These are phyloP conservation scores for Ifrita kowaldi DNA, from an alignment of 2,113 vertebrate genomes.

Conservation along the genomic window DNA sequence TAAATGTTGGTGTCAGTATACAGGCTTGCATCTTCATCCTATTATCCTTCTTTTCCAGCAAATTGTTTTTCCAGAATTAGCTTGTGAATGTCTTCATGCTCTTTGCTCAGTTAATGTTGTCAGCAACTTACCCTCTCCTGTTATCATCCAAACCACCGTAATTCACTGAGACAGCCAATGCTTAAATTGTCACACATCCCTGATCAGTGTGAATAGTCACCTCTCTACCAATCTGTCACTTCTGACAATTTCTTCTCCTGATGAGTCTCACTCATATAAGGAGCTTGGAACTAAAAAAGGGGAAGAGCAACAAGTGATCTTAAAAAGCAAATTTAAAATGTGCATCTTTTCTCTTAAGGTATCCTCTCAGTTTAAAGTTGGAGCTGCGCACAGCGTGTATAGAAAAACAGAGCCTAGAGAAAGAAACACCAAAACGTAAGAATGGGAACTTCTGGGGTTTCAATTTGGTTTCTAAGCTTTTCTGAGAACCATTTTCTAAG, in stretches of 20 bases:
- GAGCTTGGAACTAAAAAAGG: neutral
- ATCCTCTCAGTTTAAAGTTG: neutral
- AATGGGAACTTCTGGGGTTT: neutral
- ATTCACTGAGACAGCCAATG: neutral
- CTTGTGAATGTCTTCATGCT: neutral
- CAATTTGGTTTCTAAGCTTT: neutral
- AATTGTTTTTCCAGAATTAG: neutral
- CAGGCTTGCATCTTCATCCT: neutral
- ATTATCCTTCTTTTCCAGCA: neutral
- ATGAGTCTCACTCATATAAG: neutral
- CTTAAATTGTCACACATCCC: neutral
- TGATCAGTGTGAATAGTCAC: neutral
- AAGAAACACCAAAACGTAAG: neutral
- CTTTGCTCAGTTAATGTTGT: neutral
- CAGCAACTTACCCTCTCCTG: neutral
- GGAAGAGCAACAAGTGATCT: neutral
- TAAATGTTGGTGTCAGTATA: neutral
- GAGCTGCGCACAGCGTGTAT: rapidly evolving
- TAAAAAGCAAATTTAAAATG: neutral
- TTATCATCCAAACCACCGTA: neutral
- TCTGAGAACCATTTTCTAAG: neutral
- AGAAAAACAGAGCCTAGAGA: neutral
- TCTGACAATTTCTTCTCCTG: neutral
- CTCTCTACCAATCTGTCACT: neutral
- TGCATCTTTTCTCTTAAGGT: neutral